Percentiles rank a stretch among this genome's conserved stretches.
Conservation (phyloP, 2,113 vertebrate genomes). For the Dendrocopos noguchii region DNA sequence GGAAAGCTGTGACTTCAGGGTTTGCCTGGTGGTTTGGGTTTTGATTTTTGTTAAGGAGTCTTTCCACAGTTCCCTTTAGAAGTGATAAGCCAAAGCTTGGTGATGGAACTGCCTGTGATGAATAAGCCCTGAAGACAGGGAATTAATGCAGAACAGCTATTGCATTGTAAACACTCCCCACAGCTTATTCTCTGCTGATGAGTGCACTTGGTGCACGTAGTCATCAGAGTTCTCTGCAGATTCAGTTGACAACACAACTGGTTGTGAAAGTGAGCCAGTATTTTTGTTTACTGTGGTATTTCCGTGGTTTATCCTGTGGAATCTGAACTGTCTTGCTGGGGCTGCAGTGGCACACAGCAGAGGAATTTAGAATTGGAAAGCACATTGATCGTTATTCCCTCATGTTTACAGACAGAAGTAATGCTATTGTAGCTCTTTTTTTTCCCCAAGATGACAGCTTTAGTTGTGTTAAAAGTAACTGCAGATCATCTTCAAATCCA, state of each 20-base stretch:
- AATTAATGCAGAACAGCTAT: neutral
- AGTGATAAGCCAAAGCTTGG: neutral
- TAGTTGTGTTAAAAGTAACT: neutral
- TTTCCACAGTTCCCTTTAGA: neutral
- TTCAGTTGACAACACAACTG: neutral
- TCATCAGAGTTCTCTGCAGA: neutral
- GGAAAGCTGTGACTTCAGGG: neutral
- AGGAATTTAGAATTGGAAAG: neutral
- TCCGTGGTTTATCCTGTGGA: neutral
- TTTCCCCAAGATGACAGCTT: neutral
- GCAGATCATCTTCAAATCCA: neutral
- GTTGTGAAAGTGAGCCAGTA: neutral
- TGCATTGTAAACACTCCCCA: neutral
- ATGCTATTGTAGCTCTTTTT: neutral
- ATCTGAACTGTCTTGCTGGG: neutral
- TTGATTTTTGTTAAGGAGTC: neutral
- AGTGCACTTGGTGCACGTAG: neutral
- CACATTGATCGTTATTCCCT: neutral
- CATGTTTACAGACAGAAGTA: rapidly evolving
- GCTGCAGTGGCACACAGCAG: neutral
- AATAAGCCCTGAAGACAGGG: neutral
- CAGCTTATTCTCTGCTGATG: neutral
- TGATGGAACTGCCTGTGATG: neutral
- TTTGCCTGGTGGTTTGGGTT: neutral
- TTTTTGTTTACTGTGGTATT: neutral